Evolutionary conservation across 1,140 invertebrate species (phyloP), one percentile per base, ranked within the genome.

Genomic region (Neelides sp.): DNA sequence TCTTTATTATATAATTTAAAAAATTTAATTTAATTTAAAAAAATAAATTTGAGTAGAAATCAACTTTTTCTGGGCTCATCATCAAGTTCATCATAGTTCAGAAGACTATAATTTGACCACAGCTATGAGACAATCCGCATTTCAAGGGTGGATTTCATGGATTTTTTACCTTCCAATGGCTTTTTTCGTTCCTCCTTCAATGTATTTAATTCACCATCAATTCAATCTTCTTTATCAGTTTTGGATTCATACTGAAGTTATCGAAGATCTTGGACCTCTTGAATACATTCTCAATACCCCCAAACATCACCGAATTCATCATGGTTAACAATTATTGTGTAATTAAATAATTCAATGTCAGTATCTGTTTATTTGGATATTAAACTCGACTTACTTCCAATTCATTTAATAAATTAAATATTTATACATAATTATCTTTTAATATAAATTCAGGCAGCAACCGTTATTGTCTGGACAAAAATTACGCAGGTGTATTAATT

Each of bases 51-150:
- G n/a, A n/a, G n/a, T 67, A 85, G 83, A 94, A 67, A 70, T 91
- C 10, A 86, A 91, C 65, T 77, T 96, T 51, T 72, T 94, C 44
- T 96, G 91, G 90, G 85, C 88, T 1, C 80, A 87, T 52, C 91
- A 96, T 70, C 90, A 94, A 71, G 87, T 91, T 1, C 92, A 96
- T 67, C 92, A 96, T 62, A 93, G 87, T 62, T 91, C 88, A 13
- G 91, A 96, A 68, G 89, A 95, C 62, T 95, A 89, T 68, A 94
- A 94, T 70, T 72, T 94, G 60, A 79, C 83, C 12, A 86, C 90
- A 26, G 87, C 86, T 1, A 71, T 92, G 45, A 65, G 89, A 26
- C 89, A 94, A 65, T 87, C 86, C 0, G 62, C 81, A 1, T 63
- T 91, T 19, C 86, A 91, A 65, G 76, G 78, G 42, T 88, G 83